Percentiles rank a stretch among this genome's conserved stretches.
Conservation (phyloP, 2,113 vertebrate species). For the Stegostoma tigrinum region DNA sequence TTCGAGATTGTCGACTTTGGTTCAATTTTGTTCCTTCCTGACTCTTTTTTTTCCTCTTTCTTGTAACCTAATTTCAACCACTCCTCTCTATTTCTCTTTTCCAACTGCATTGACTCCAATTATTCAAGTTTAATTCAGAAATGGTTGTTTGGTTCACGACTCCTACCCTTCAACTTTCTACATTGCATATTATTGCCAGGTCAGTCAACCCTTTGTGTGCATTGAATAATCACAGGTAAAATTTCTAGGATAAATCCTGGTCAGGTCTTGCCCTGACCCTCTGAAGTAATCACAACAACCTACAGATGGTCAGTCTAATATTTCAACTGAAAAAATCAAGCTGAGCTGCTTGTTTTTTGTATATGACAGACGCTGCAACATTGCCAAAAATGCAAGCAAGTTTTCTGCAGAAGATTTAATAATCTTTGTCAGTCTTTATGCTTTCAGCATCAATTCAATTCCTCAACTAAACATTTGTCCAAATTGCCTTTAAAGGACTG, state of each 20-base stretch:
- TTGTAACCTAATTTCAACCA: not conserved
- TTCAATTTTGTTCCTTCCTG: not conserved
- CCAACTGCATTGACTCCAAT: not conserved
- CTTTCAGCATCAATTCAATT: not conserved
- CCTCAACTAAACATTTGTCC: not conserved
- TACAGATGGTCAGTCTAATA: not conserved
- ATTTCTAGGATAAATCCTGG: not conserved
- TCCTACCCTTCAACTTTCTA: not conserved
- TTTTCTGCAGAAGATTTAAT: not conserved
- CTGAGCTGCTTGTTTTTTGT: not conserved
- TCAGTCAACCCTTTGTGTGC: not conserved
- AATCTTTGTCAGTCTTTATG: not conserved
- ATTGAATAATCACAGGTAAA: not conserved
- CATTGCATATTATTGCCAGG: not conserved
- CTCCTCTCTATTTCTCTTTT: not conserved
- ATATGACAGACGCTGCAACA: not conserved
- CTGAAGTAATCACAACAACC: not conserved
- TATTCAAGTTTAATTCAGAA: not conserved
- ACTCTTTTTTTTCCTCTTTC: not conserved
- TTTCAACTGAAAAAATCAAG: not conserved
- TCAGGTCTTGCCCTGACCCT: not conserved
- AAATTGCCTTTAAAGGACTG: not conserved
- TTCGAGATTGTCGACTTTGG: not conserved
- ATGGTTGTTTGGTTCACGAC: not conserved
- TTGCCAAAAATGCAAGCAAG: not conserved